These are phyloP conservation scores for Cichladusa arquata DNA, from an alignment of 2,113 vertebrate species.

Conservation along the genomic window DNA sequence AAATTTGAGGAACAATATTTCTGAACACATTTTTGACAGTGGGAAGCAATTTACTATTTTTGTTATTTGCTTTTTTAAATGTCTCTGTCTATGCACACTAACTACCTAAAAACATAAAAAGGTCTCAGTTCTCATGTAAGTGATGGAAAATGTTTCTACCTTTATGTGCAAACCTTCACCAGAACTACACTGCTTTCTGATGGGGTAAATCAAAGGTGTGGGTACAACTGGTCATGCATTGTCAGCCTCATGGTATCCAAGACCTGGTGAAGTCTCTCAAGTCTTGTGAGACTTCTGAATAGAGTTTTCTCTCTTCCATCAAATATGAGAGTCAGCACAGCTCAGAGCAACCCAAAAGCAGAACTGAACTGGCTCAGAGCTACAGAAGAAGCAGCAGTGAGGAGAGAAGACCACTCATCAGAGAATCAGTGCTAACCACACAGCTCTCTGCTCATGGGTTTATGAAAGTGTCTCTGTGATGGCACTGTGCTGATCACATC, in stretches of 20 bases:
- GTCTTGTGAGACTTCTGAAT: not conserved
- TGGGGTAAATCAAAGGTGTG: not conserved
- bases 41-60: not conserved
- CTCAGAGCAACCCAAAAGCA: not conserved
- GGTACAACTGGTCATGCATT: not conserved
- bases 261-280: not conserved
- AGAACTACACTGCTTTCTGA: not conserved
- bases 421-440: accelerated
- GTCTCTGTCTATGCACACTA: not conserved
- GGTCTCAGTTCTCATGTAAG: accelerated
- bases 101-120: not conserved
- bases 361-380: not conserved
- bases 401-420: not conserved
- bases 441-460: not conserved
- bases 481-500: not conserved
- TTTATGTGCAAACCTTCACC: not conserved
- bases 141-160: not conserved
- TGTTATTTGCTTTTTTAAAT: not conserved
- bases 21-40: not conserved
- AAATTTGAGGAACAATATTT: not conserved
- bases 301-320: not conserved
- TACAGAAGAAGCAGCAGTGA: not conserved
- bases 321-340: not conserved
- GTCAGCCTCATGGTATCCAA: not conserved
- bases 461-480: not conserved